Evolutionary conservation across 2,888 invertebrate genomes (phyloP).

Genomic region (Saturnia japonica): DNA sequence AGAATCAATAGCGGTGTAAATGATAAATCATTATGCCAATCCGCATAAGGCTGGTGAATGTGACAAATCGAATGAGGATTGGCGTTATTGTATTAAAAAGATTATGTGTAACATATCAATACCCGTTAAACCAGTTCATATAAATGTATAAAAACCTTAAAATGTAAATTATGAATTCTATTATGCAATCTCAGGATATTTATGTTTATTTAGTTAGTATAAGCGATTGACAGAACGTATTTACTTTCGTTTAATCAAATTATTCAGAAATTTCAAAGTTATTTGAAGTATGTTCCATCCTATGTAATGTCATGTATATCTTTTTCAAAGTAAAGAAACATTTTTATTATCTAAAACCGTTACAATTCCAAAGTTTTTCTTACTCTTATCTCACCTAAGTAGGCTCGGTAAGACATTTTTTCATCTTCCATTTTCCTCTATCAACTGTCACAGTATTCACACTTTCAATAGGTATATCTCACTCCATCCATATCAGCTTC

Average conservation of each 20-base stretch:
- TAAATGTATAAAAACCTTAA: background rate
- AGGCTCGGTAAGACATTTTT: too few species aligned
- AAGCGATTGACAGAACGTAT: background rate
- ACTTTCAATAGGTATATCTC: too few species aligned
- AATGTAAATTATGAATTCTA: background rate
- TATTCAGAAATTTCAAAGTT: background rate
- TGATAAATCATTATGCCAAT: background rate
- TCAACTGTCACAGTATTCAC: too few species aligned
- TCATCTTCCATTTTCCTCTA: too few species aligned
- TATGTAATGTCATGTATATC: too few species aligned
- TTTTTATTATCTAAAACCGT: background rate
- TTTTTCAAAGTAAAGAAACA: background rate
- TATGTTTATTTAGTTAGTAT: background rate
- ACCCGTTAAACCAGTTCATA: background rate
- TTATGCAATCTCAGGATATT: background rate
- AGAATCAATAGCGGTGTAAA: background rate
- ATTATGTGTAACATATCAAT: background rate
- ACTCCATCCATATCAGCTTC: too few species aligned
- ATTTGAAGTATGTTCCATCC: too few species aligned
- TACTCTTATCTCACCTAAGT: too few species aligned
- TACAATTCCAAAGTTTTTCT: too few species aligned
- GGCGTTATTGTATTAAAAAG: constrained; percentile 28
- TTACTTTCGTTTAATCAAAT: background rate
- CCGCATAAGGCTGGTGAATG: constrained; percentile 41
- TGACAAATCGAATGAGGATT: constrained; percentile 57